These are phyloP conservation scores for Serilophus lunatus DNA, from an alignment of 2,113 vertebrate species.

Conservation along the genomic window DNA sequence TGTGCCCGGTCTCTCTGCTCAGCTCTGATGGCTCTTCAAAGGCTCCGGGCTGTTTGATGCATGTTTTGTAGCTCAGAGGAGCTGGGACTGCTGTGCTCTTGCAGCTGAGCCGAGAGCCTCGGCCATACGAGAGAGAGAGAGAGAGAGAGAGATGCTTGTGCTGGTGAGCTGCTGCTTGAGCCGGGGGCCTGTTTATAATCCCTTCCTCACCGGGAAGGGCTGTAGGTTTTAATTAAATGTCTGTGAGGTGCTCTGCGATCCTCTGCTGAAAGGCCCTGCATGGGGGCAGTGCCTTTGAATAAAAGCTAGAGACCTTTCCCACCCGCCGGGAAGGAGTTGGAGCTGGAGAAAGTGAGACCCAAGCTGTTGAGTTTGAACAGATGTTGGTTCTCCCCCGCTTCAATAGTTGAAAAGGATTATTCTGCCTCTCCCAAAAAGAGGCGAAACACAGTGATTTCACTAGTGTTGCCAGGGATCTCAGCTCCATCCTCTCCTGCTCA, in stretches of 20 bases:
- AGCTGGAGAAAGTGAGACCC: constrained; percentile 27
- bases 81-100: neutral
- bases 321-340: neutral
- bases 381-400: neutral
- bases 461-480: neutral
- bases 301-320: constrained; percentile 24
- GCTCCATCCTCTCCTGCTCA: neutral
- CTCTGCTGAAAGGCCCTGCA: neutral
- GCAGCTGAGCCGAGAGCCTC: rapidly evolving
- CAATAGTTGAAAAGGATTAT: constrained; percentile 50
- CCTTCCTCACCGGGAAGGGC: neutral
- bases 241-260: neutral
- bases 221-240: constrained; percentile 24
- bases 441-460: neutral
- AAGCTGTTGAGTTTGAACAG: constrained; percentile 11
- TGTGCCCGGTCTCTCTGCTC: neutral
- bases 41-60: neutral
- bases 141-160: no score
- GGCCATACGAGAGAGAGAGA: rapidly evolving
- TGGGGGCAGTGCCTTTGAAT: neutral
- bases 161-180: neutral
- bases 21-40: neutral
- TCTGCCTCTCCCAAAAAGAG: constrained; percentile 24
- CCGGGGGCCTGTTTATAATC: neutral
- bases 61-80: neutral